Evolutionary conservation across 2,888 invertebrate genomes (phyloP).

Genomic region (Erpobdella octoculata): DNA sequence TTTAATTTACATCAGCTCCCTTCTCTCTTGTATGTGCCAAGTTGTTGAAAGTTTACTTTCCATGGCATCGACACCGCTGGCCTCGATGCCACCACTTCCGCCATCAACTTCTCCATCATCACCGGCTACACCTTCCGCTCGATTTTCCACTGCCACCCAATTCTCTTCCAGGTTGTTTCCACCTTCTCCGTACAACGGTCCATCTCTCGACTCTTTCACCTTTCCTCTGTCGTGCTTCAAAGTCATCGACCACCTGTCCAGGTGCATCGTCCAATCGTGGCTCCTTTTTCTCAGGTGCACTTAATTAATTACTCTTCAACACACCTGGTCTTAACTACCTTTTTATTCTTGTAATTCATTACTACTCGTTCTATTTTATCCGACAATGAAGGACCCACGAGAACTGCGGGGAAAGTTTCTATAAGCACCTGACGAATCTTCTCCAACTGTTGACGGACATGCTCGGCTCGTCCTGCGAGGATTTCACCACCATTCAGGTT

Average conservation of each 20-base stretch:
- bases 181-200: no score
- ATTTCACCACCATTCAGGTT: not conserved
- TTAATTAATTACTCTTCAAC: not conserved
- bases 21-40: slow-evolving; percentile 72
- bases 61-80: not conserved
- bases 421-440: not conserved
- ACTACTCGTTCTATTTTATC: not conserved
- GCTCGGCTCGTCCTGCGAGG: not conserved
- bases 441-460: not conserved
- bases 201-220: not conserved
- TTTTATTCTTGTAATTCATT: not conserved
- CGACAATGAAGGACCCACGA: not conserved
- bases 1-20: slow-evolving; percentile 58
- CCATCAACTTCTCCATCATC: not conserved
- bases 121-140: not conserved
- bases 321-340: not conserved
- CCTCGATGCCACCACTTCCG: no score
- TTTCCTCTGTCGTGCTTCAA: slow-evolving; percentile 34
- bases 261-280: slow-evolving; percentile 77
- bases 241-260: slow-evolving; percentile 82
- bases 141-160: no score
- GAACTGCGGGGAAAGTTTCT: not conserved
- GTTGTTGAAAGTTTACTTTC: slow-evolving; percentile 28
- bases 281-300: slow-evolving; percentile 53
- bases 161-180: no score